Evolutionary conservation across 2,797 vertebrate genomes (phyloP).

Genomic region (Masticophis lateralis): DNA sequence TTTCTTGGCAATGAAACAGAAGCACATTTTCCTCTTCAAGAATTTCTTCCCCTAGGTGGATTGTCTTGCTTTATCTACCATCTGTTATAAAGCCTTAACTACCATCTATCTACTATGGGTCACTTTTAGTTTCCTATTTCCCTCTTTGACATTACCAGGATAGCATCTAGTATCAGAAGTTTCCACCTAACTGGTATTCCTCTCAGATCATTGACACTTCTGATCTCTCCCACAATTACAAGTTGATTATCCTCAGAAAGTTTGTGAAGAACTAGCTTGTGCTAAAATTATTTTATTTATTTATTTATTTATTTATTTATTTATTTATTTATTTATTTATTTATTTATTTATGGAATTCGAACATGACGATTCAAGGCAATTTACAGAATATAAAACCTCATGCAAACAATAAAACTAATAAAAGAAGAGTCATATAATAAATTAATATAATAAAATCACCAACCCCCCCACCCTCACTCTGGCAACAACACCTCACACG

Average conservation of each 20-base stretch:
- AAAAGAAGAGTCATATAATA: too few species aligned
- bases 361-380: too few species aligned
- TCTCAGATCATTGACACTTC: background rate
- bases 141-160: background rate
- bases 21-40: background rate
- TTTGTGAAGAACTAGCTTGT: background rate
- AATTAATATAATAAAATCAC: too few species aligned
- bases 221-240: background rate
- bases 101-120: background rate
- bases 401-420: too few species aligned
- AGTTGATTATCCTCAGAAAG: background rate
- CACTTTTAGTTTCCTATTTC: background rate
- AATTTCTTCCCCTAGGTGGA: background rate
- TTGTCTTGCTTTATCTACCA: background rate
- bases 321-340: too few species aligned
- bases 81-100: background rate
- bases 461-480: too few species aligned
- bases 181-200: background rate
- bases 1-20: background rate
- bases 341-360: too few species aligned
- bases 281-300: too few species aligned
- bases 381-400: too few species aligned
- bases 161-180: background rate
- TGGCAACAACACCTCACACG: too few species aligned
- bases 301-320: too few species aligned